These are phyloP conservation scores for Edolisoma coerulescens DNA, from an alignment of 2,113 vertebrate genomes.

Conservation along the genomic window DNA sequence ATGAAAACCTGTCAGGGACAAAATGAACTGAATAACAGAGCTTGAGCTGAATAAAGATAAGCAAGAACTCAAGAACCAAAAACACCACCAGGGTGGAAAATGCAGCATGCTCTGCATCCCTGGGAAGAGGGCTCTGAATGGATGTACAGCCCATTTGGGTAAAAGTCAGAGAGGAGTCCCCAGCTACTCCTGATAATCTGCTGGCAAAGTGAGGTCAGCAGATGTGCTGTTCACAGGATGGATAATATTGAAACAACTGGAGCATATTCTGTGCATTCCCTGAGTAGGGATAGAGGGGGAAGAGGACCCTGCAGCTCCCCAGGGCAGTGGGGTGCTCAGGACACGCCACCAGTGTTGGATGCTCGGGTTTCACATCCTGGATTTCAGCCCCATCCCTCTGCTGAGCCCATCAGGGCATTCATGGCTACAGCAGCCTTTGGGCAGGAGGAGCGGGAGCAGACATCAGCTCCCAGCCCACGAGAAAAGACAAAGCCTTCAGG, in stretches of 20 bases:
- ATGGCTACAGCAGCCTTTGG: neutral
- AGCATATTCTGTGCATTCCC: neutral
- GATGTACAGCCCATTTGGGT: fast-evolving
- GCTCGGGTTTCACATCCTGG: neutral
- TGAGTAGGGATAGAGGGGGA: fast-evolving
- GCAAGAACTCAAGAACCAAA: conserved; percentile 16
- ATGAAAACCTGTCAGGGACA: conserved; percentile 63
- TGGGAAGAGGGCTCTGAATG: neutral
- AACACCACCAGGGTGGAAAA: neutral
- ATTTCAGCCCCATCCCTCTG: neutral
- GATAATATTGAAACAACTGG: too few species aligned
- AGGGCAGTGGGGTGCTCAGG: neutral
- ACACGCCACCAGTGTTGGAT: neutral
- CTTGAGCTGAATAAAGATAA: conserved; percentile 42
- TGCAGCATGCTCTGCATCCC: neutral
- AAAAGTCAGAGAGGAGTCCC: neutral
- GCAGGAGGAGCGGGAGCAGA: neutral
- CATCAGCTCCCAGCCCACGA: neutral
- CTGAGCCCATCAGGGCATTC: neutral
- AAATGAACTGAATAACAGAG: conserved; percentile 60
- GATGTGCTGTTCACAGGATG: neutral
- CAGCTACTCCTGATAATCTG: neutral
- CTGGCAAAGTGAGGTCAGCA: neutral
- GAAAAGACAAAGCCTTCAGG: neutral
- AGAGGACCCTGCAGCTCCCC: fast-evolving